phyloP scores from a whole-genome alignment of 37 sponge, comb jelly and placozoan genomes.

The Halisarca cf. caerulea region DNA sequence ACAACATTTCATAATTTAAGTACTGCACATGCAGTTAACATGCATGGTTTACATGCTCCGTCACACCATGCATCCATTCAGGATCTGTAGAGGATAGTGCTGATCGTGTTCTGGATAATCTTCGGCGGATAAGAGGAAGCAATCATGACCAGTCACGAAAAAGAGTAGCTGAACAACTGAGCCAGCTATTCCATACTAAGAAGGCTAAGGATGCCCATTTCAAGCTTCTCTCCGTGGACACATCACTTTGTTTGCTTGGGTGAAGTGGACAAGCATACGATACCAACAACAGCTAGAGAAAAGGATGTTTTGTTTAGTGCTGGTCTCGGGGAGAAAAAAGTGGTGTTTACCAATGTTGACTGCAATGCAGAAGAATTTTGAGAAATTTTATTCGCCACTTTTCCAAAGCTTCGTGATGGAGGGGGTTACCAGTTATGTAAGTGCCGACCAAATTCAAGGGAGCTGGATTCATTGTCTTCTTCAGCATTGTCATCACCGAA shows the following conservation, averaged over 20 bases:
- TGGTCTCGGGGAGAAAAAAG: constrained; percentile 58
- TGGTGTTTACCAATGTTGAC: constrained; percentile 25
- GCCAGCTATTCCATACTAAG: too few relatives aligned
- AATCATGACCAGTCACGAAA: too few relatives aligned
- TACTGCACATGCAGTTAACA: too few relatives aligned
- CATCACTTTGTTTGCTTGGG: constrained; percentile 57
- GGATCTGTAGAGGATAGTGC: too few relatives aligned
- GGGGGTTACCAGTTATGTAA: constrained; percentile 33
- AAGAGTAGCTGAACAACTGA: too few relatives aligned
- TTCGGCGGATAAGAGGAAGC: too few relatives aligned
- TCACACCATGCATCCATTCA: too few relatives aligned
- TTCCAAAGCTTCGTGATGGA: constrained; percentile 27
- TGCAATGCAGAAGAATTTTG: constrained; percentile 30
- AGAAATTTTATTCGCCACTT: constrained; percentile 27
- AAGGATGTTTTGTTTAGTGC: constrained; percentile 45
- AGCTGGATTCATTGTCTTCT: constrained; percentile 37
- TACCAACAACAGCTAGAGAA: constrained; percentile 41
- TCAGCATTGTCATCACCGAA: constrained; percentile 19
- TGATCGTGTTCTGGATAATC: too few relatives aligned
- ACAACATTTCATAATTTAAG: too few relatives aligned
- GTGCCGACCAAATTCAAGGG: constrained; percentile 16
- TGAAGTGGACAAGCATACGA: constrained; percentile 22
- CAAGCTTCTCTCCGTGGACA: too few relatives aligned
- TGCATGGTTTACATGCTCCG: too few relatives aligned
- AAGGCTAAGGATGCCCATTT: too few relatives aligned